A percentile compares a stretch with the other conserved stretches of the same genome.
Evolutionary conservation across 2,797 vertebrate genomes (phyloP).

Genomic region (Ctenopoma multispine): DNA sequence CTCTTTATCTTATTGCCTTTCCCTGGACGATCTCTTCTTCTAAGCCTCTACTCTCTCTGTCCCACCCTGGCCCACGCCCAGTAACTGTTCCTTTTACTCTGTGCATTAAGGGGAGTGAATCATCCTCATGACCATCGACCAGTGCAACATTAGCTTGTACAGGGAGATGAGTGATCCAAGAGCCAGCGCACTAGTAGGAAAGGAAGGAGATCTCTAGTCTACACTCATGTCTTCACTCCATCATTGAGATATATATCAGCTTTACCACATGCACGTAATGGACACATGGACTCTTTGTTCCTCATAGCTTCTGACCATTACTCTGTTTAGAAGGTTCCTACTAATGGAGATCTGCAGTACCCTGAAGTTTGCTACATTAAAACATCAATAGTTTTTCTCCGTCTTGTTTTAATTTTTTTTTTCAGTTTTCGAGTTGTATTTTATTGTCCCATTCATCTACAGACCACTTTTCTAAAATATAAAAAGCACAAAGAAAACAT

Average conservation of each 20-base stretch:
- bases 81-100: constrained; percentile 47
- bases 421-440: neutral
- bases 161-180: constrained; percentile 34
- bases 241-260: constrained; percentile 40
- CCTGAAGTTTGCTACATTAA: neutral
- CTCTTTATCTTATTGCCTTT: neutral
- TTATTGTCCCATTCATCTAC: neutral
- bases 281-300: neutral
- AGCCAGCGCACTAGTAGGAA: constrained; percentile 46
- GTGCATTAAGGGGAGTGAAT: constrained; percentile 53
- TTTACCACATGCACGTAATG: constrained; percentile 36
- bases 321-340: neutral
- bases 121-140: constrained; percentile 34
- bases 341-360: neutral
- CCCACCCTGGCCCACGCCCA: constrained; percentile 5
- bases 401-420: neutral
- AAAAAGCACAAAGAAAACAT: no score
- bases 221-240: constrained; percentile 20
- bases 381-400: neutral
- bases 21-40: neutral
- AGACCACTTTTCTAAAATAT: no score
- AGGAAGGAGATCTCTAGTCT: constrained; percentile 37
- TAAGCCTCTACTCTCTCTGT: neutral
- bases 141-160: constrained; percentile 45
- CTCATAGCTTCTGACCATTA: constrained; percentile 21